These are phyloP conservation scores for Nannobrachium achirus DNA, from an alignment of 2,113 vertebrate genomes.

Conservation along the genomic window DNA sequence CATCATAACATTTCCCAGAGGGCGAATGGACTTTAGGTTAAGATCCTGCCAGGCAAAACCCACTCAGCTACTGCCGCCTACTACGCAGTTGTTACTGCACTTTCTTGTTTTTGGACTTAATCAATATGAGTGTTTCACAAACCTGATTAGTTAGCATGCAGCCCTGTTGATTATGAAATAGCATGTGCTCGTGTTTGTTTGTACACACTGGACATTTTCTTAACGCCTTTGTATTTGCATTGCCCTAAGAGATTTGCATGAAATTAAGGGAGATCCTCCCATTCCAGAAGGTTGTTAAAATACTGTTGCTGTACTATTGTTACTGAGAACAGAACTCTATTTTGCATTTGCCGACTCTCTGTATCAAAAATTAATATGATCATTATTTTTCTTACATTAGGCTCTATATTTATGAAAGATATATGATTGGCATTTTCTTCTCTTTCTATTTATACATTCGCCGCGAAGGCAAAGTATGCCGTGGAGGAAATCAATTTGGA, in stretches of 20 bases:
- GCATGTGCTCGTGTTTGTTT: constrained; percentile 51
- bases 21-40: too few species aligned
- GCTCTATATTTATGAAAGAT: constrained; percentile 55
- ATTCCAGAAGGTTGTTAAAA: constrained; percentile 21
- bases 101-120: background rate
- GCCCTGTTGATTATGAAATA: constrained; percentile 28
- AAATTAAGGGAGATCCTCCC: constrained; percentile 9
- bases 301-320: constrained; percentile 31
- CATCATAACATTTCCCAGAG: too few species aligned
- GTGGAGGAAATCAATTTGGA: too few species aligned
- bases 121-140: constrained; percentile 8
- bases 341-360: constrained; percentile 49
- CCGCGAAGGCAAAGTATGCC: too few species aligned
- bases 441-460: constrained; percentile 44
- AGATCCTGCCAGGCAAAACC: too few species aligned
- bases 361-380: constrained; percentile 45
- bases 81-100: too few species aligned
- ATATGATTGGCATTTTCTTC: constrained; percentile 53
- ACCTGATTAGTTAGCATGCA: constrained; percentile 38
- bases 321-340: constrained; percentile 32
- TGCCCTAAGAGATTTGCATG: constrained; percentile 69
- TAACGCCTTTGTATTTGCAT: constrained; percentile 49
- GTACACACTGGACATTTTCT: constrained; percentile 32
- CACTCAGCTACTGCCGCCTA: too few species aligned
- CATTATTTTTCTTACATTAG: constrained; percentile 57